These are phyloP conservation scores for Bombus fervidus DNA, from an alignment of 1,140 invertebrate species.

Conservation along the genomic window DNA sequence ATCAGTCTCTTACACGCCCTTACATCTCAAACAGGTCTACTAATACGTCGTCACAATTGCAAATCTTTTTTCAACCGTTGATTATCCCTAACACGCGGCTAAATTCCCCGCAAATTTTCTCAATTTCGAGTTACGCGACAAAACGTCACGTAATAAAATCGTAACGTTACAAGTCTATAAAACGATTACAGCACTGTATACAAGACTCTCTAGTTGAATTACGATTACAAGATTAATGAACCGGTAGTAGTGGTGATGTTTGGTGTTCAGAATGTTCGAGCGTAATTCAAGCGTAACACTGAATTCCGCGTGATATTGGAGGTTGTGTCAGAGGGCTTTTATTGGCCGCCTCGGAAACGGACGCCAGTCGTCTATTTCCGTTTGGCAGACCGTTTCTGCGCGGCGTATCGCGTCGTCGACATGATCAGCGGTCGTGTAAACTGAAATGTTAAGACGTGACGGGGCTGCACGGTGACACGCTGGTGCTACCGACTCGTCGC, in stretches of 20 bases:
- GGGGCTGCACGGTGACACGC: slow-evolving; percentile 70
- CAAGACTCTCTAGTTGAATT: not conserved
- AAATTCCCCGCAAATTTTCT: not conserved
- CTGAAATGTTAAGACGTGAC: slow-evolving; percentile 81
- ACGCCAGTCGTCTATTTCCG: slow-evolving; percentile 46
- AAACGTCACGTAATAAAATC: no score
- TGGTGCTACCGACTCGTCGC: slow-evolving; percentile 71
- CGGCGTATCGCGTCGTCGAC: slow-evolving; percentile 66
- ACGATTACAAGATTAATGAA: not conserved
- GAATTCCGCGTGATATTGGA: slow-evolving; percentile 11
- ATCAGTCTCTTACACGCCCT: no score
- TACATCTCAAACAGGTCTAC: no score
- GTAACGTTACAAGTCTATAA: no score
- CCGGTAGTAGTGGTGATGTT: not conserved
- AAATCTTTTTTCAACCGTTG: not conserved
- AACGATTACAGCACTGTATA: not conserved
- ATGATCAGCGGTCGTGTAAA: slow-evolving; percentile 81
- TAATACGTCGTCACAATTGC: no score
- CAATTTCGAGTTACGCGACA: not conserved
- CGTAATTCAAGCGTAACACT: not conserved
- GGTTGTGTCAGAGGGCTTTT: not conserved
- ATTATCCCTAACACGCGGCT: not conserved
- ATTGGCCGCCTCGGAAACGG: slow-evolving; percentile 36
- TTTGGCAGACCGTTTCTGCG: slow-evolving; percentile 21
- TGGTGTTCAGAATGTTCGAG: not conserved